phyloP scores from a whole-genome alignment of 2,888 invertebrate genomes.

The Salticus scenicus region DNA sequence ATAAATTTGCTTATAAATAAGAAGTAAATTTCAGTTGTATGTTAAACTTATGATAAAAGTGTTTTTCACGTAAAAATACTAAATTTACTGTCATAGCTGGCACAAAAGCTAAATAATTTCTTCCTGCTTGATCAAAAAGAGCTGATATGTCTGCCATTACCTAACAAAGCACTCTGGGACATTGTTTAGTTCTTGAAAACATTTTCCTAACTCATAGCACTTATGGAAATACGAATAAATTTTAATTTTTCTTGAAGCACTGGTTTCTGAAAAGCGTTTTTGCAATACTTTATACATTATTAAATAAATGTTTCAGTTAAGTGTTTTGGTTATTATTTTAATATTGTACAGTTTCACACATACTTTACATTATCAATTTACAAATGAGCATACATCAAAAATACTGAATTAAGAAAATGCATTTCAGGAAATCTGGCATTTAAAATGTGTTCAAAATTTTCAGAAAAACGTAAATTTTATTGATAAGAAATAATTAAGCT shows the following conservation, averaged over 20 bases:
- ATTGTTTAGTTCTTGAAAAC: slow-evolving; percentile 46
- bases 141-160: neutral
- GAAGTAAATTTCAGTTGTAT: too few species aligned
- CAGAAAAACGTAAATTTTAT: too few species aligned
- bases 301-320: slow-evolving; percentile 67
- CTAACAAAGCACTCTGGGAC: slow-evolving; percentile 18
- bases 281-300: slow-evolving; percentile 68
- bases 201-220: slow-evolving; percentile 58
- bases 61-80: slow-evolving; percentile 6
- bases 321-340: slow-evolving; percentile 9
- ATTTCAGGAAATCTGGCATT: too few species aligned
- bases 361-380: too few species aligned
- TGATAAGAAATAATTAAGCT: too few species aligned
- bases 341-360: too few species aligned
- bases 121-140: neutral
- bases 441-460: too few species aligned
- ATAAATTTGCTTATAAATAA: too few species aligned
- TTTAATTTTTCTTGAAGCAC: slow-evolving; percentile 60
- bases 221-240: slow-evolving; percentile 61
- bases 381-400: too few species aligned
- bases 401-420: too few species aligned
- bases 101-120: slow-evolving; percentile 17
- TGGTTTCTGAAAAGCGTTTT: slow-evolving; percentile 57
- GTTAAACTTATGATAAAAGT: slow-evolving; percentile 21
- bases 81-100: slow-evolving; percentile 42